Conservation (phyloP, 2,797 vertebrate genomes). For the Hirundo rustica region DNA sequence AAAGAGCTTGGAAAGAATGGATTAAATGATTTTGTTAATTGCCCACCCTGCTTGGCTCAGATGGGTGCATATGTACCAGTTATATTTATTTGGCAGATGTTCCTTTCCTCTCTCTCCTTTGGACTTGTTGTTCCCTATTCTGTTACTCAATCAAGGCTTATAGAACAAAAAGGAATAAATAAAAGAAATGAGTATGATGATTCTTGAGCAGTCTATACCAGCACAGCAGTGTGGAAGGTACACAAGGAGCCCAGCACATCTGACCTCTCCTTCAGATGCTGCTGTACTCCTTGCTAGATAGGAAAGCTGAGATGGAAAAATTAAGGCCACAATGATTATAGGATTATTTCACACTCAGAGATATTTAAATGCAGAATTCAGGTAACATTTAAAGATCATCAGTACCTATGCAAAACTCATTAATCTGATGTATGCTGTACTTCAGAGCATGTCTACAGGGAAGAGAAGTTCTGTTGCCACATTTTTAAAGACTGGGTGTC, state of each 20-base stretch:
- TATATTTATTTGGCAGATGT: constrained; percentile 7
- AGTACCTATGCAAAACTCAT: not conserved
- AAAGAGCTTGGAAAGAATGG: not conserved
- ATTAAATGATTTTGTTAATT: constrained; percentile 23
- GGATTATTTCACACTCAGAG: not conserved
- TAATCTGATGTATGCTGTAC: not conserved
- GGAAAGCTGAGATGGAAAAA: not conserved
- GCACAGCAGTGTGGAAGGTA: not conserved
- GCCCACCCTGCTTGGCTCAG: not conserved
- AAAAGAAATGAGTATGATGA: not conserved
- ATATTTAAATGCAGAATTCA: not conserved
- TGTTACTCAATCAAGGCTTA: not conserved
- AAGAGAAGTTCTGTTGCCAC: not conserved
- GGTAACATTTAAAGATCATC: not conserved
- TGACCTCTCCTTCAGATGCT: not conserved
- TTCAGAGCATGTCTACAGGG: not conserved
- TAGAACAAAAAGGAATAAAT: not conserved
- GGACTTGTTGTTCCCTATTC: not conserved
- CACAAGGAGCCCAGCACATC: not conserved
- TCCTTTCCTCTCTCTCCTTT: constrained; percentile 6
- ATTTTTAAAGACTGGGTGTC: not conserved
- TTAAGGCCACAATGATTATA: not conserved
- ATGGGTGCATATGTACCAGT: not conserved
- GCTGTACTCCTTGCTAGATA: not conserved
- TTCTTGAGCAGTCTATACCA: not conserved